Percentiles rank a stretch among this genome's conserved stretches.
phyloP scores from a whole-genome alignment of 2,797 vertebrate genomes.

The Gambusia yucatana region DNA sequence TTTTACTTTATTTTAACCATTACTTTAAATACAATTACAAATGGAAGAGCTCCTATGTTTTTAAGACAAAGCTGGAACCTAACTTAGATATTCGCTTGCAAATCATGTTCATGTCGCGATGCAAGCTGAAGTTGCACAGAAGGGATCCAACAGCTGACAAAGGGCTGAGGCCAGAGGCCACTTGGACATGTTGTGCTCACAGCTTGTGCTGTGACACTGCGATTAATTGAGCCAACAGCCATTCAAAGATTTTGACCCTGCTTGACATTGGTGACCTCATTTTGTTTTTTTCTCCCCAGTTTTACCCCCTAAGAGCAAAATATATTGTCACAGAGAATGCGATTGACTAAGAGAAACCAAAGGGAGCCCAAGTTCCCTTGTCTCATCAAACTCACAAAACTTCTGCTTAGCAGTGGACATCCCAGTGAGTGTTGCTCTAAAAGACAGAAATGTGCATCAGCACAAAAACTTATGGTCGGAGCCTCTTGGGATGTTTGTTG shows the following conservation, averaged over 20 bases:
- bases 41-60: conserved; percentile 12
- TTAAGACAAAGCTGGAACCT: neutral
- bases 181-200: conserved; percentile 30
- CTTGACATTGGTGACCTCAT: conserved; percentile 23
- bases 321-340: neutral
- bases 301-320: conserved; percentile 6
- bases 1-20: neutral
- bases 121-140: conserved; percentile 16
- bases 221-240: conserved; percentile 23
- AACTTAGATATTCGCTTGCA: conserved; percentile 1
- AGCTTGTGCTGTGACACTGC: conserved; percentile 24
- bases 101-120: neutral
- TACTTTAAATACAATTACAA: neutral
- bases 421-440: conserved; percentile 18
- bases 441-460: conserved; percentile 25
- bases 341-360: conserved; percentile 12
- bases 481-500: conserved; percentile 25
- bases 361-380: conserved; percentile 6
- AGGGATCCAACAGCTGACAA: conserved; percentile 14
- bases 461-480: conserved; percentile 25
- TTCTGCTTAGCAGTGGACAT: conserved; percentile 7
- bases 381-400: conserved; percentile 12
- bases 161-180: conserved; percentile 16
- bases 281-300: conserved; percentile 8
- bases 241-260: conserved; percentile 36